These are phyloP conservation scores for Pyrrhosoma nymphula DNA, from an alignment of 2,888 invertebrate species.

Conservation along the genomic window DNA sequence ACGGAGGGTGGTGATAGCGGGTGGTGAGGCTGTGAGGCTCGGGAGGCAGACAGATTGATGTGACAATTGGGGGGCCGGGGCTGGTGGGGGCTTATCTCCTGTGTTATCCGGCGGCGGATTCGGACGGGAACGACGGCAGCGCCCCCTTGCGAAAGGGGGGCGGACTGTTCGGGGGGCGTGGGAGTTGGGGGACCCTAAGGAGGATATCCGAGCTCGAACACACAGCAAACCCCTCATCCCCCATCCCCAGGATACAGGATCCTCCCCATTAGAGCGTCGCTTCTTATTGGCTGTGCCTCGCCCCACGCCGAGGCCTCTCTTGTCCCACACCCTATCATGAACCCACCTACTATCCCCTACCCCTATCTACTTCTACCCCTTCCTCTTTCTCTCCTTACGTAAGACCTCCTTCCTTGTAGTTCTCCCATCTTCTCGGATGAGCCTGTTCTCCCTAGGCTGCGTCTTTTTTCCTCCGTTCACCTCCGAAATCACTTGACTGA, in stretches of 20 bases:
- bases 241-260: background rate
- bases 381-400: background rate
- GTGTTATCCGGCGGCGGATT: slow-evolving; percentile 30
- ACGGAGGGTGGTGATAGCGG: background rate
- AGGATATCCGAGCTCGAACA: background rate
- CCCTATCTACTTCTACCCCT: background rate
- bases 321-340: background rate
- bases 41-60: slow-evolving; percentile 55
- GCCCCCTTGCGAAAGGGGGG: background rate
- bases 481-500: background rate
- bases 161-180: background rate
- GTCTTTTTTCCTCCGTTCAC: background rate
- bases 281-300: slow-evolving; percentile 25
- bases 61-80: slow-evolving; percentile 26
- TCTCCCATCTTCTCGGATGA: background rate
- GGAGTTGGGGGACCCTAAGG: background rate
- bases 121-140: background rate
- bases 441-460: background rate
- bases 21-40: background rate
- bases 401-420: background rate
- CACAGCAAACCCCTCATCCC: background rate
- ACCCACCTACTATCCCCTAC: background rate
- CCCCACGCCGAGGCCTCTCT: background rate
- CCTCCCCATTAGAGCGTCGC: slow-evolving; percentile 4
- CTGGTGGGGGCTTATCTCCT: slow-evolving; percentile 47